These are phyloP conservation scores for Agonopterix heracliana DNA, from an alignment of 2,888 invertebrate species.

Conservation along the genomic window DNA sequence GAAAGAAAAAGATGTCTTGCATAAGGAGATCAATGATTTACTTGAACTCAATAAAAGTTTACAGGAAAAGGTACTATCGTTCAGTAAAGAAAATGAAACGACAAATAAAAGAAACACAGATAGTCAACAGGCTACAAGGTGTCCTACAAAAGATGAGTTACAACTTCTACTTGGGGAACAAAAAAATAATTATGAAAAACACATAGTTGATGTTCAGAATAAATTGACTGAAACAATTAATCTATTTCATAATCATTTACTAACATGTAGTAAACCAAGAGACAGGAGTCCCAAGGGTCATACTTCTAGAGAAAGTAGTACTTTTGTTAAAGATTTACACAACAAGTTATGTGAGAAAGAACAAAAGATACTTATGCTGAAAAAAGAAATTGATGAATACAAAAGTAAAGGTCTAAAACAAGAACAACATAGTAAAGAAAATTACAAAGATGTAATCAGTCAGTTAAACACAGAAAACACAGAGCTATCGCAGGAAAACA, in stretches of 20 bases:
- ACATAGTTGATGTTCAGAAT: conserved; percentile 48
- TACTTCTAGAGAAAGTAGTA: conserved; percentile 32
- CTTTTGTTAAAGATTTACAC: conserved; percentile 58
- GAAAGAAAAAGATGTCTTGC: conserved; percentile 60
- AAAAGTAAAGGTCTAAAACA: conserved; percentile 32
- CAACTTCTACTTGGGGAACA: conserved; percentile 54
- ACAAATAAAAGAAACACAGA: conserved; percentile 19
- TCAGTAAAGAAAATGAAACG: conserved; percentile 37
- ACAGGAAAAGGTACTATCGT: conserved; percentile 54
- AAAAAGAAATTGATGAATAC: conserved; percentile 65
- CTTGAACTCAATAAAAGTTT: conserved; percentile 66
- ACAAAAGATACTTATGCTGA: conserved; percentile 63
- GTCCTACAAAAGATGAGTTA: conserved; percentile 55
- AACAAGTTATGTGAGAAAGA: conserved; percentile 65
- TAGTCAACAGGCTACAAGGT: conserved; percentile 21
- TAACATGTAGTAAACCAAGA: conserved; percentile 32
- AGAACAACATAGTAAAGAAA: conserved; percentile 45
- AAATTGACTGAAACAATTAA: conserved; percentile 55
- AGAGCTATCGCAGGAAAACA: conserved; percentile 64
- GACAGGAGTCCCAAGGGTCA: conserved; percentile 21
- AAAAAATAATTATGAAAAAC: conserved; percentile 60
- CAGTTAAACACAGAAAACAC: conserved; percentile 64
- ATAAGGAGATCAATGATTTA: conserved; percentile 63
- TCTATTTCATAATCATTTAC: conserved; percentile 50
- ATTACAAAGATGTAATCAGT: conserved; percentile 59